phyloP scores from a whole-genome alignment of 2,888 invertebrate species.

The Uloborus plumipes region DNA sequence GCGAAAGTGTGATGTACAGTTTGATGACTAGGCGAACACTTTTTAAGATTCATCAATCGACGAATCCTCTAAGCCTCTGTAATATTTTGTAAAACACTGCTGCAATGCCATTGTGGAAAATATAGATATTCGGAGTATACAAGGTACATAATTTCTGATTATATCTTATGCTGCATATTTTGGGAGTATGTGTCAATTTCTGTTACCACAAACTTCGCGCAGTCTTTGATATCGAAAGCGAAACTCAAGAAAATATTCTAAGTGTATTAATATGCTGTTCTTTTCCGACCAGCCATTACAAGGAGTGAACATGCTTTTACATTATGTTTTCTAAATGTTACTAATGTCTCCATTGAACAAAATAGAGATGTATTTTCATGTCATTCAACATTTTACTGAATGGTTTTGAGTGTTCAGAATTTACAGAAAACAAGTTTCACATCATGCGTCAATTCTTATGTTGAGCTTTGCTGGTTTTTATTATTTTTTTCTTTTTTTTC shows the following conservation, averaged over 20 bases:
- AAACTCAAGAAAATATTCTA: constrained; percentile 3
- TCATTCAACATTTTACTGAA: constrained; percentile 46
- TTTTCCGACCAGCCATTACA: constrained; percentile 26
- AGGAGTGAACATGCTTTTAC: constrained; percentile 13
- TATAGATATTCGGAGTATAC: constrained; percentile 57
- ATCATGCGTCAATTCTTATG: background rate
- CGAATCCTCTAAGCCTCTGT: no score
- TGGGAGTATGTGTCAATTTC: background rate
- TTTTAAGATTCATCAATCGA: no score
- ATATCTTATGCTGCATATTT: constrained; percentile 24
- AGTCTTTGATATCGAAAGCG: no score
- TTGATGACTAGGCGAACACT: no score
- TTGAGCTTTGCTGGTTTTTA: background rate
- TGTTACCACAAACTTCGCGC: no score
- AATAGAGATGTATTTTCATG: constrained; percentile 57
- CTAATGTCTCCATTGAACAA: constrained; percentile 39
- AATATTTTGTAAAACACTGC: constrained; percentile 47
- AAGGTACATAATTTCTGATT: constrained; percentile 57
- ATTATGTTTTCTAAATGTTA: constrained; percentile 26
- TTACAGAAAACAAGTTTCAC: constrained; percentile 17
- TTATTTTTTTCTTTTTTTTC: no score
- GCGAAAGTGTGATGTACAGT: no score
- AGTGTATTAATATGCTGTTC: constrained; percentile 3
- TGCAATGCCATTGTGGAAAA: constrained; percentile 8
- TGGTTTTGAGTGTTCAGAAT: constrained; percentile 33